These are phyloP conservation scores for Nothocercus julius DNA, from an alignment of 2,113 vertebrate genomes.

Conservation along the genomic window DNA sequence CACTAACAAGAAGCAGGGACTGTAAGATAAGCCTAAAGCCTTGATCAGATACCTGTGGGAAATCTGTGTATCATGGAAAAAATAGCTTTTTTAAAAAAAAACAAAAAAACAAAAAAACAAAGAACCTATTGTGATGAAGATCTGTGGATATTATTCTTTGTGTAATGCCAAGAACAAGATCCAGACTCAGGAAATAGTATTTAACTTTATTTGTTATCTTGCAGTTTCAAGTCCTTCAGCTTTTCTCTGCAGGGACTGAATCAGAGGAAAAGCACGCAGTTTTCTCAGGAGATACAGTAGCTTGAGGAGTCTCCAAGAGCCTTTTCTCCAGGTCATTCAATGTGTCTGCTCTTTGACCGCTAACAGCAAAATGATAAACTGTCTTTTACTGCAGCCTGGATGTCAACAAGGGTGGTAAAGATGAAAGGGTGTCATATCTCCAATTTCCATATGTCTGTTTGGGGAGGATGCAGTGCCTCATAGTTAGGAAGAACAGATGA, in stretches of 20 bases:
- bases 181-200: constrained; percentile 41
- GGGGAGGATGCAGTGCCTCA: not conserved
- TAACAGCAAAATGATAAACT: not conserved
- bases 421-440: not conserved
- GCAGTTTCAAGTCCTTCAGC: not conserved
- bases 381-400: not conserved
- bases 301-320: not conserved
- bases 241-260: not conserved
- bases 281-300: constrained; percentile 1
- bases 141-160: constrained; percentile 49
- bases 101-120: not conserved
- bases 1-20: not conserved
- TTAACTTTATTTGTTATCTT: constrained; percentile 50
- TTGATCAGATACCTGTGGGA: constrained; percentile 62
- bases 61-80: constrained; percentile 23
- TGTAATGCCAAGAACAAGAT: constrained; percentile 54
- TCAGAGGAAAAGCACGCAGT: not conserved
- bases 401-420: not conserved
- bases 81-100: not conserved
- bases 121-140: constrained; percentile 25
- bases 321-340: not conserved
- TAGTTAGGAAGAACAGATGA: not conserved
- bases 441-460: not conserved
- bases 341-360: not conserved
- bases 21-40: constrained; percentile 42